Conservation (phyloP, 2,113 vertebrate genomes). For the Cervus canadensis region DNA sequence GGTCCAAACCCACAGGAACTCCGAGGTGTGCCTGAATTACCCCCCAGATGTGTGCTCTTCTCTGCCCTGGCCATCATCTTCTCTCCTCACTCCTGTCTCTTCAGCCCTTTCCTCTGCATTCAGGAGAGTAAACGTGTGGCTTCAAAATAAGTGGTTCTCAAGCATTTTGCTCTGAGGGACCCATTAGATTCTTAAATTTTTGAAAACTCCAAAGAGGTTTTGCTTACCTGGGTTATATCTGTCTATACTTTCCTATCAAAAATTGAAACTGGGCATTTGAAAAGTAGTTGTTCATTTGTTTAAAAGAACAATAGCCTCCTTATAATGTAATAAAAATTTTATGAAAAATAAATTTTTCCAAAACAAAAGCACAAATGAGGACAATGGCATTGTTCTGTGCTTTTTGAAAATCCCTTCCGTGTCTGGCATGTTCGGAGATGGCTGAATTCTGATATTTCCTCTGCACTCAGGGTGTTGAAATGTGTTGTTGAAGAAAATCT, state of each 20-base stretch:
- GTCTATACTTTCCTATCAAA: background rate
- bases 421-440: background rate
- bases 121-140: background rate
- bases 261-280: background rate
- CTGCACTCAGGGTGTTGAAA: background rate
- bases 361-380: background rate
- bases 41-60: background rate
- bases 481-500: background rate
- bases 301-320: background rate
- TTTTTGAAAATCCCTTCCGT: background rate
- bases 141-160: background rate
- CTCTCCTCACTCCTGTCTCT: rapidly evolving
- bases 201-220: background rate
- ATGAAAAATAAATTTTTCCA: background rate
- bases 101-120: background rate
- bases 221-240: background rate
- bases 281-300: background rate
- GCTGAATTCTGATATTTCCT: background rate
- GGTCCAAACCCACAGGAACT: background rate
- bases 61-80: background rate
- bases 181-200: background rate
- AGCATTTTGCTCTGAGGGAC: background rate
- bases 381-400: background rate
- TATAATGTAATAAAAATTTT: rapidly evolving
- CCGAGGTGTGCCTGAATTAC: background rate